These are phyloP conservation scores for Caenorhabditis tropicalis DNA, from an alignment of 1,140 invertebrate genomes.

Conservation along the genomic window DNA sequence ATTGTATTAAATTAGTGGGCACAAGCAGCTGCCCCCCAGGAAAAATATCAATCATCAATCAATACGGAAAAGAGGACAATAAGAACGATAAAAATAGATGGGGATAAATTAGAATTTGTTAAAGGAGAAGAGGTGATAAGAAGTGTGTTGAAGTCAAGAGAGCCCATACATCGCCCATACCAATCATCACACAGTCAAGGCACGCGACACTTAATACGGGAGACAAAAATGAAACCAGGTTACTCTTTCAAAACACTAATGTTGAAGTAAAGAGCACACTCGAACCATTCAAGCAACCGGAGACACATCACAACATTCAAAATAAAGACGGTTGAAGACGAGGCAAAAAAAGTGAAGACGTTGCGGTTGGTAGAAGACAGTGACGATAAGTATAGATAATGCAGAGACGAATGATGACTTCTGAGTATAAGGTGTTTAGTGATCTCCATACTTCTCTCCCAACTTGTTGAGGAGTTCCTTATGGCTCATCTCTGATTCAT, in stretches of 20 bases:
- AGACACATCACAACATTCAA: not conserved
- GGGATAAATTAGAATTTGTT: conserved; percentile 21
- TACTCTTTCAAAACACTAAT: too few relatives aligned
- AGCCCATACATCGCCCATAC: not conserved
- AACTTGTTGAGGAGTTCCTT: conserved; percentile 68
- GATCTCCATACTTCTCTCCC: conserved; percentile 69
- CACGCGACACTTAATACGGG: too few relatives aligned
- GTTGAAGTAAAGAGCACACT: too few relatives aligned
- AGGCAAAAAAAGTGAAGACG: not conserved
- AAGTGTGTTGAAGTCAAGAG: conserved; percentile 17
- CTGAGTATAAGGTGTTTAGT: conserved; percentile 54
- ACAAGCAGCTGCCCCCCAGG: not conserved
- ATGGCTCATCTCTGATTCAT: conserved; percentile 70
- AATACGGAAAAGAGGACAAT: not conserved
- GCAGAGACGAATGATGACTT: not conserved
- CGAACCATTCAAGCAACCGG: too few relatives aligned
- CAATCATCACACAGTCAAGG: not conserved
- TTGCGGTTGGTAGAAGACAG: not conserved
- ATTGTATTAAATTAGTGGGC: conserved; percentile 41
- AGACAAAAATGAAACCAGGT: too few relatives aligned
- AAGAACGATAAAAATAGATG: not conserved
- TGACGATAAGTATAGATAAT: not conserved
- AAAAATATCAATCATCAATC: conserved; percentile 32
- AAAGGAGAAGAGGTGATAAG: conserved; percentile 11
- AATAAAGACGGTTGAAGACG: not conserved